Base-by-base conservation (phyloP, 1,140 invertebrate genomes). In the Brachionus plicatilis region DNA sequence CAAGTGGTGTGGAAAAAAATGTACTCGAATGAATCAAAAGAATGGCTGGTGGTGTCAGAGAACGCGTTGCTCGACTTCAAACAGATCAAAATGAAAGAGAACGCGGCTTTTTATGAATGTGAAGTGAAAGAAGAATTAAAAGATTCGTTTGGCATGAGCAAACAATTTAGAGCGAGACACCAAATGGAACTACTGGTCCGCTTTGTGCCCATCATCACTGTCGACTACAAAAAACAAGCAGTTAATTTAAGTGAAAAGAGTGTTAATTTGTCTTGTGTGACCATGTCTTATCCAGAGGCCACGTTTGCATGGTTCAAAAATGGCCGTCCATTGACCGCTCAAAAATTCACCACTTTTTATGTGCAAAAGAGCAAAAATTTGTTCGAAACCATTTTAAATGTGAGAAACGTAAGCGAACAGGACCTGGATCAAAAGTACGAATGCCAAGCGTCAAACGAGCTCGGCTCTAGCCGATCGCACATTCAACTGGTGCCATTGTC, bases 261-360 rank as follows among this genome's bases (percentile, higher is more conserved):
- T 14, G 1, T 45, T 12, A 65, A 43, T 68, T 65, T 60, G 20
- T 82, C 53, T 24, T 82, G 79, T 82, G 37, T 82, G 8, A 68
- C 12, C 50, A 60, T 60, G 53, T 60, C 79, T 65, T 65, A 82
- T 65, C 79, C 79, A 14, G 37, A 82, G 53, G 53, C 79, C 6
- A 43, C 3, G 33, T 82, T 82, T 68, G 33, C 37, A 20, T 82
- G 79, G 79, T 68, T 37, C 53, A 65, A 65, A 68, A 60, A 82
- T 24, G 53, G 79, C 7, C 8, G 0, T 11, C 8, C 41, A 60
- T 66, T 60, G 37, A 5, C 50, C 2, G 3, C n/a, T 37, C 9
- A 2, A 41, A 82, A 66, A 65, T 65, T n/a, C 37, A 43, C n/a
- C 24, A n/a, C 1, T 43, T 41, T 14, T 8, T 45, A 56, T n/a